These are phyloP conservation scores for Psilopsiagon aymara DNA, from an alignment of 2,113 vertebrate species.

Conservation along the genomic window DNA sequence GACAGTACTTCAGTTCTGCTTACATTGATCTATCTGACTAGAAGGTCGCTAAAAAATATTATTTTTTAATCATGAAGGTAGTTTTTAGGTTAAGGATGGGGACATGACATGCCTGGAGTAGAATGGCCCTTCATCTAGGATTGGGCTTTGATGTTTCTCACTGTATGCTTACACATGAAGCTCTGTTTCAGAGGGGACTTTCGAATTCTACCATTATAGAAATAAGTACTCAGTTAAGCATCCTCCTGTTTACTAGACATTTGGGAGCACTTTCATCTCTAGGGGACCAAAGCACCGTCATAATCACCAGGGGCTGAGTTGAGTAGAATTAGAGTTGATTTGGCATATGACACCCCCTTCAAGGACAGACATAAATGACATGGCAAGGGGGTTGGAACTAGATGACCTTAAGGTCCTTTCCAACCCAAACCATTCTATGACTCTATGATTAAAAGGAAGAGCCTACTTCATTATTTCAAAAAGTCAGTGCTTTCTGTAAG, in stretches of 20 bases:
- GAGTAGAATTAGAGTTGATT: background rate
- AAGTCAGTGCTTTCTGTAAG: background rate
- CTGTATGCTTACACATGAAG: background rate
- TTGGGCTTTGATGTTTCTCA: conserved; percentile 25
- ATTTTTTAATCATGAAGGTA: background rate
- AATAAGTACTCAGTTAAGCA: background rate
- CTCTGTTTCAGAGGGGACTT: conserved; percentile 1
- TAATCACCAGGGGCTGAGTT: background rate
- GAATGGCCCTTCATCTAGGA: background rate
- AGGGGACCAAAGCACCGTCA: background rate
- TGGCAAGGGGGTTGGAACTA: background rate
- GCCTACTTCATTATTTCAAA: background rate
- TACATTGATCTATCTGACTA: background rate
- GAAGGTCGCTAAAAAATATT: background rate
- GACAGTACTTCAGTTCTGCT: background rate
- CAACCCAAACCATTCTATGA: background rate
- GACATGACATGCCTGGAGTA: background rate
- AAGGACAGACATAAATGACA: background rate
- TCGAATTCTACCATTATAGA: background rate
- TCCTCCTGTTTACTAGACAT: background rate
- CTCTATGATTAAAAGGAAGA: background rate
- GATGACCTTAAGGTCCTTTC: background rate
- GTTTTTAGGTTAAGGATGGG: background rate
- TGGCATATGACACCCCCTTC: background rate
- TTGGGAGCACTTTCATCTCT: conserved; percentile 17